Conservation (phyloP, 2,888 invertebrate genomes). For the Pterobdella sp. region DNA sequence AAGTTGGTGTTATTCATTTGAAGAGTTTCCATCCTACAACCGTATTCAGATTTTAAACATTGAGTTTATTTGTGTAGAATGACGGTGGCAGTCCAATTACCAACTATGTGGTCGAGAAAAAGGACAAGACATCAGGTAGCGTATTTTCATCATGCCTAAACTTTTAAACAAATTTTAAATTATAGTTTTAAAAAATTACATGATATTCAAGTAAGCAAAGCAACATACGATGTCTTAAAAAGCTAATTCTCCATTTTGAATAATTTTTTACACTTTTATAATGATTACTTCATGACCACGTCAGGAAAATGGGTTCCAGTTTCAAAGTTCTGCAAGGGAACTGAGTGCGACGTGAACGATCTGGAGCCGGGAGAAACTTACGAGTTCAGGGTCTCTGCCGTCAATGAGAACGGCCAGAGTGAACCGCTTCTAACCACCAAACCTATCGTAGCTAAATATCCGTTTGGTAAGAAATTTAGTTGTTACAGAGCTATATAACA, state of each 20-base stretch:
- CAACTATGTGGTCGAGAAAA: conserved; percentile 90
- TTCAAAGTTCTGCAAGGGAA: conserved; percentile 53
- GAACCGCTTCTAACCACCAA: conserved; percentile 81
- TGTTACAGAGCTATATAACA: background rate
- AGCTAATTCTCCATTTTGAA: background rate
- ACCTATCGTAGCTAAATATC: conserved; percentile 86
- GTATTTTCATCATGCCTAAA: too few relatives aligned
- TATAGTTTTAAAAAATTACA: too few relatives aligned
- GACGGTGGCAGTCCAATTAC: conserved; percentile 92
- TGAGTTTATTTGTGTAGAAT: conserved; percentile 56
- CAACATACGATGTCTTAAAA: background rate
- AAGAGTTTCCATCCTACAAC: background rate
- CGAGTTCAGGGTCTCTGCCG: conserved; percentile 89
- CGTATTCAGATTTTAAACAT: too few relatives aligned
- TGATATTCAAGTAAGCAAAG: background rate
- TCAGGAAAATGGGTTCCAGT: conserved; percentile 55
- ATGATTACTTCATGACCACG: background rate
- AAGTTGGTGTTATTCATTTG: conserved; percentile 40
- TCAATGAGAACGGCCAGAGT: conserved; percentile 96
- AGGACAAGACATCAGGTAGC: conserved; percentile 62
- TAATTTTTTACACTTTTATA: too few relatives aligned
- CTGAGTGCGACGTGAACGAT: conserved; percentile 79
- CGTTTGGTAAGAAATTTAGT: conserved; percentile 64
- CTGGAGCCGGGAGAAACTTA: conserved; percentile 69
- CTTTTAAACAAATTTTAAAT: too few relatives aligned